phyloP scores from a whole-genome alignment of 2,113 vertebrate genomes.

The Grus americana region DNA sequence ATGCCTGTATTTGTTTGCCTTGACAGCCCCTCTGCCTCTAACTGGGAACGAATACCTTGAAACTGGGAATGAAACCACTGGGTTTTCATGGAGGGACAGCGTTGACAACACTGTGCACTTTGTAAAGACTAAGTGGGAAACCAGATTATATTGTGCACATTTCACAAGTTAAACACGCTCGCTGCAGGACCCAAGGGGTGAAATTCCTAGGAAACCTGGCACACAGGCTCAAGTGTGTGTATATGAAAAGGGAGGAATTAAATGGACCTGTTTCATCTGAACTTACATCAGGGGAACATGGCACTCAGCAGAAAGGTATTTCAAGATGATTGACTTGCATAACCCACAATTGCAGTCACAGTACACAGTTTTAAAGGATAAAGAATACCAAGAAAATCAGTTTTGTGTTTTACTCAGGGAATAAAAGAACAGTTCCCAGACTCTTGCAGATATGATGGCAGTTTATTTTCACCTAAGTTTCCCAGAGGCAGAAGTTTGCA shows the following conservation, averaged over 20 bases:
- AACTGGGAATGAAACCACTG: background rate
- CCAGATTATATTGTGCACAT: background rate
- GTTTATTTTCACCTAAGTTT: background rate
- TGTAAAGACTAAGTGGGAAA: background rate
- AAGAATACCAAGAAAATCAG: background rate
- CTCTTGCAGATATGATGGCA: background rate
- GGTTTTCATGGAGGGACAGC: background rate
- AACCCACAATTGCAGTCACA: background rate
- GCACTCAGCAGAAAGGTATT: background rate
- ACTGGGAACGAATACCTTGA: background rate
- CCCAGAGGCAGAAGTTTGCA: background rate
- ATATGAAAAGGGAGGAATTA: background rate
- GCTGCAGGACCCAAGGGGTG: background rate
- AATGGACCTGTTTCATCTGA: background rate
- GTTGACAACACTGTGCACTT: background rate
- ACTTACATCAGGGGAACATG: background rate
- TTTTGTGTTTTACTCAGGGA: background rate
- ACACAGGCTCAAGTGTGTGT: background rate
- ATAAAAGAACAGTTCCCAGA: background rate
- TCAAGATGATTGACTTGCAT: background rate
- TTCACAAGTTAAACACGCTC: background rate
- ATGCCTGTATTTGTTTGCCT: background rate
- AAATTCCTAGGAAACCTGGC: constrained; percentile 15
- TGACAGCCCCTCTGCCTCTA: background rate
- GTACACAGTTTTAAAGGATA: background rate